A percentile compares a stretch with the other conserved stretches of the same genome.
phyloP scores from a whole-genome alignment of 1,140 invertebrate genomes.

The Chrysomallon squamiferum region DNA sequence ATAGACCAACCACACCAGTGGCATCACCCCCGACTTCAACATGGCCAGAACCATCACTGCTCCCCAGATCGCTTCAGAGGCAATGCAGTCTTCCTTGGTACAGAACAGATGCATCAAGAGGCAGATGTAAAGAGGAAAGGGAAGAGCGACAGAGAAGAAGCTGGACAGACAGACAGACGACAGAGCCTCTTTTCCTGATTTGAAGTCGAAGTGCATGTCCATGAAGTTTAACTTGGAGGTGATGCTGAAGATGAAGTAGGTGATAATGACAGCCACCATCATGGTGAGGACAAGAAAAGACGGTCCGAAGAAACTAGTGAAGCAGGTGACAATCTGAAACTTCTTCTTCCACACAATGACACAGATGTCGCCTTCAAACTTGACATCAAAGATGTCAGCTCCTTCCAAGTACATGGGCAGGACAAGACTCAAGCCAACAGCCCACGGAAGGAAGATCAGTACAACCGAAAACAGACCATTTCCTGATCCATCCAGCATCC shows the following conservation, averaged over 20 bases:
- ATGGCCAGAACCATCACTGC: background rate
- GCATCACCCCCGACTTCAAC: slow-evolving; percentile 1
- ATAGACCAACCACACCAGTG: background rate
- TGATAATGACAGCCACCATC: background rate
- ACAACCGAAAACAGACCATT: background rate
- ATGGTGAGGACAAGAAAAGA: background rate
- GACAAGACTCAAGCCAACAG: background rate
- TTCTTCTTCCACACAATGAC: slow-evolving; percentile 1
- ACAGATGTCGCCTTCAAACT: background rate
- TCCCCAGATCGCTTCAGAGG: background rate
- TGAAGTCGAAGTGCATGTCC: background rate
- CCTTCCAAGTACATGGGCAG: background rate
- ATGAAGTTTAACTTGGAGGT: background rate
- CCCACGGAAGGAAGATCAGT: slow-evolving; percentile 2
- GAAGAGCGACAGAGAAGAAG: background rate
- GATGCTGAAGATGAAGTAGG: background rate
- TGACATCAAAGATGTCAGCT: background rate
- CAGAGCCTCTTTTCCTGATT: background rate
- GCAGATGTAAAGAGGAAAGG: background rate
- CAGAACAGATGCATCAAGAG: slow-evolving; percentile 4
- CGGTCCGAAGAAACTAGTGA: slow-evolving; percentile 3
- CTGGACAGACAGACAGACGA: background rate
- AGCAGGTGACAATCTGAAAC: slow-evolving; percentile 4
- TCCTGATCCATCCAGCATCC: slow-evolving; percentile 1
- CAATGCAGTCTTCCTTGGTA: background rate